Conservation (phyloP, 2,797 vertebrate genomes). For the Setipinna tenuifilis region DNA sequence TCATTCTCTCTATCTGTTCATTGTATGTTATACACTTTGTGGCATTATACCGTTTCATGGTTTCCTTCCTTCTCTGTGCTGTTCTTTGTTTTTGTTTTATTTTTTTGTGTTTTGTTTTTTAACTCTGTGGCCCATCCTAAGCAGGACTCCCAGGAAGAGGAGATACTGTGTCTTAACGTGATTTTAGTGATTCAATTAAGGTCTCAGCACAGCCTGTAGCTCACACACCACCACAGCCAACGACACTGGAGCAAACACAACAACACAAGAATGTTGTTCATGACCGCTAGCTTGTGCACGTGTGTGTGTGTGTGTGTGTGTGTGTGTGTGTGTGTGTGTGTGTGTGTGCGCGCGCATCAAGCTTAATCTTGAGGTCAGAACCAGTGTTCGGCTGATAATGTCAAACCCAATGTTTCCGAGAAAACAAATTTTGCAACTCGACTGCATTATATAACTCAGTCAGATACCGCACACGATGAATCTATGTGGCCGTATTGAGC, state of each 20-base stretch:
- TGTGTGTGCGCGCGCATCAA: not conserved
- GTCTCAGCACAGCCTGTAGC: not conserved
- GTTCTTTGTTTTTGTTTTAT: too few relatives aligned
- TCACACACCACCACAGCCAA: not conserved
- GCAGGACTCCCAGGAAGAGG: too few relatives aligned
- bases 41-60: too few relatives aligned
- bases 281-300: not conserved
- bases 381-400: not conserved
- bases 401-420: not conserved
- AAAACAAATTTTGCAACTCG: not conserved
- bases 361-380: not conserved
- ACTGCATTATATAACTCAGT: not conserved
- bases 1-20: too few relatives aligned
- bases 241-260: not conserved
- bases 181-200: not conserved
- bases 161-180: too few relatives aligned
- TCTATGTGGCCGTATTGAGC: not conserved
- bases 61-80: too few relatives aligned
- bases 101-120: too few relatives aligned
- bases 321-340: not conserved
- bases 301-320: not conserved
- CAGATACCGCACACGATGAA: not conserved
- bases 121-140: too few relatives aligned
- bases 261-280: not conserved
- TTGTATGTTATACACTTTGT: too few relatives aligned